These are phyloP conservation scores for Watsonalla binaria DNA, from an alignment of 2,888 invertebrate genomes.

Conservation along the genomic window DNA sequence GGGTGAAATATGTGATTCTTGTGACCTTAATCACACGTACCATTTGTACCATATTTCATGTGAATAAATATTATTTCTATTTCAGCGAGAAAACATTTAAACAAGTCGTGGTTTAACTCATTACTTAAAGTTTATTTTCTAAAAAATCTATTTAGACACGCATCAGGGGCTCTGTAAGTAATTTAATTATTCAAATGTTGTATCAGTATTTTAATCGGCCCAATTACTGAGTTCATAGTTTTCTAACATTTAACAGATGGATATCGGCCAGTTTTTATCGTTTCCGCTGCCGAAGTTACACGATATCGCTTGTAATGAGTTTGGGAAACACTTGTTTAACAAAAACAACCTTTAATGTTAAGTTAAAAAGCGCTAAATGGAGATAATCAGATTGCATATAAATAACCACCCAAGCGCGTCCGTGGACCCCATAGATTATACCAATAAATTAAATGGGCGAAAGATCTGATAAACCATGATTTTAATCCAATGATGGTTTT, in stretches of 20 bases:
- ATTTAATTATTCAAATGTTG: constrained; percentile 3
- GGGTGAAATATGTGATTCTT: too few species aligned
- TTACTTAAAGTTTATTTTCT: background rate
- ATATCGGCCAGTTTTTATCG: constrained; percentile 37
- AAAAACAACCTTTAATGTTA: background rate
- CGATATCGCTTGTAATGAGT: constrained; percentile 2
- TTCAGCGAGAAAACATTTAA: too few species aligned
- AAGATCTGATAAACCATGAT: too few species aligned
- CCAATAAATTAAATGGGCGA: too few species aligned
- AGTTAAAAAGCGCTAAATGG: background rate
- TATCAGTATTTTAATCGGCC: constrained; percentile 21
- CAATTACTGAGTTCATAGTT: constrained; percentile 33
- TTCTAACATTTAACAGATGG: constrained; percentile 27
- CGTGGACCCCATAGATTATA: too few species aligned
- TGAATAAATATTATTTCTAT: too few species aligned
- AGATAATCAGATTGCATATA: background rate
- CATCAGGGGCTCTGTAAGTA: constrained; percentile 4
- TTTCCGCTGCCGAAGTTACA: constrained; percentile 30
- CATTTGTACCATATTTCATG: too few species aligned
- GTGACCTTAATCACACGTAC: too few species aligned
- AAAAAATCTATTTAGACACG: background rate
- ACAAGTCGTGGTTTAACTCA: background rate
- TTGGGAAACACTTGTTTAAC: background rate
- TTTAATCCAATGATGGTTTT: too few species aligned
- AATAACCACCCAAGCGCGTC: background rate